Evolutionary conservation across 2,888 invertebrate genomes (phyloP).

Genomic region (Xanthorhoe designata): DNA sequence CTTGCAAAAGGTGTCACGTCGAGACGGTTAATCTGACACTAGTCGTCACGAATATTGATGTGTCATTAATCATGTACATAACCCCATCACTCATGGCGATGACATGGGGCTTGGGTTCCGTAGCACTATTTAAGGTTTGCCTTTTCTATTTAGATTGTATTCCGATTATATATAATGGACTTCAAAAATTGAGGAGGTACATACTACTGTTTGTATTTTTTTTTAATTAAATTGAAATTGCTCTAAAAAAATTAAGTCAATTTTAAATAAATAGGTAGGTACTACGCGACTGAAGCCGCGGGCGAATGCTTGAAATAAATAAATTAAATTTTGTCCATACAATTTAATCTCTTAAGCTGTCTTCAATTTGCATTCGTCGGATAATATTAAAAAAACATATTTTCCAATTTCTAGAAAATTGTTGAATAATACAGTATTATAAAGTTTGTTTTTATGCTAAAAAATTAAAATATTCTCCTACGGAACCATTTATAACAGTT

Average conservation of each 20-base stretch:
- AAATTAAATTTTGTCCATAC: too few species aligned
- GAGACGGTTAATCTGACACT: constrained; percentile 63
- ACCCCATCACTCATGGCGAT: constrained; percentile 42
- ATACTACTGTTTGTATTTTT: too few species aligned
- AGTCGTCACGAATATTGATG: constrained; percentile 72
- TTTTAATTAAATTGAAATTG: too few species aligned
- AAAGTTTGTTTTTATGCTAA: too few species aligned
- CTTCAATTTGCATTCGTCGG: background rate
- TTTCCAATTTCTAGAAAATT: too few species aligned
- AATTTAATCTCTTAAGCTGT: too few species aligned
- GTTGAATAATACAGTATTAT: too few species aligned
- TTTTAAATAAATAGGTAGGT: too few species aligned
- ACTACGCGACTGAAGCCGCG: too few species aligned
- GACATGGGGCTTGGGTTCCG: constrained; percentile 41
- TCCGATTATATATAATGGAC: background rate
- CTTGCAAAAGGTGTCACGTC: constrained; percentile 55
- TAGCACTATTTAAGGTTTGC: background rate
- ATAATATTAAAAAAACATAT: too few species aligned
- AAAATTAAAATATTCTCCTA: background rate
- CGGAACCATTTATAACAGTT: constrained; percentile 27
- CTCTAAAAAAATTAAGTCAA: too few species aligned
- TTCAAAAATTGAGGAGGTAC: background rate
- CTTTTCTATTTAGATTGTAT: background rate
- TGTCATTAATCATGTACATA: constrained; percentile 59
- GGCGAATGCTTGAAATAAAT: background rate